Evolutionary conservation across 2,113 vertebrate genomes (phyloP), one percentile per base, ranked within the genome.

Genomic region (Mugil cephalus): DNA sequence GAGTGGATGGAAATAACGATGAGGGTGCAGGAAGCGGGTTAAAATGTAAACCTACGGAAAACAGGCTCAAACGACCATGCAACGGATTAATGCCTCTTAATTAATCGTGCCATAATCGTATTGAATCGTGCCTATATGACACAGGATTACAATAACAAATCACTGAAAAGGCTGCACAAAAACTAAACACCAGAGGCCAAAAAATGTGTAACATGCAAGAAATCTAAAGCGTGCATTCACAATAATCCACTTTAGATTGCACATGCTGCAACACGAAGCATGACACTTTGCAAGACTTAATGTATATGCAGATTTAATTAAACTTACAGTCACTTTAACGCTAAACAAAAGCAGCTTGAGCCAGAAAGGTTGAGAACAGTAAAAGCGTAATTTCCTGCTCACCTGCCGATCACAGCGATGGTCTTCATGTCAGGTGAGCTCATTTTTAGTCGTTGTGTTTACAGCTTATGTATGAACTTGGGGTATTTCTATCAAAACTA

Each of bases 361-460:
- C n/a, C n/a, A n/a, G n/a, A n/a, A n/a, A n/a, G 24, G 11, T 11
- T 21, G 1, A 40, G 42, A n/a, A 10, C 0, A 2, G 1, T 10
- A 6, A 47, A 21, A 6, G 9, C 1, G 8, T 24, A 1, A 15
- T 43, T 21, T 42, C 5, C 55, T 21, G 15, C 92, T 93, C 77
- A 94, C 94, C 94, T 93, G 83, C 94, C 94, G 56, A 94, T 73
- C 10, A 94, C 82, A 36, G 93, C 71, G 52, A 94, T 91, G 0
- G 34, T 77, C 43, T 88, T 90, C 64, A 55, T 82, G 45, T 89
- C 79, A 45, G 80, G 61, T 1, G 63, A 56, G 69, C 75, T 89
- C 88, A 90, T 89, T 56, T 38, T 67, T 5, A 42, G 5, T 12
- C 2, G 7, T n/a, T 50, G 1, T 0, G 13, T 14, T 13, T 40